These are phyloP conservation scores for Nestor notabilis DNA, from an alignment of 2,113 vertebrate species.

Conservation along the genomic window DNA sequence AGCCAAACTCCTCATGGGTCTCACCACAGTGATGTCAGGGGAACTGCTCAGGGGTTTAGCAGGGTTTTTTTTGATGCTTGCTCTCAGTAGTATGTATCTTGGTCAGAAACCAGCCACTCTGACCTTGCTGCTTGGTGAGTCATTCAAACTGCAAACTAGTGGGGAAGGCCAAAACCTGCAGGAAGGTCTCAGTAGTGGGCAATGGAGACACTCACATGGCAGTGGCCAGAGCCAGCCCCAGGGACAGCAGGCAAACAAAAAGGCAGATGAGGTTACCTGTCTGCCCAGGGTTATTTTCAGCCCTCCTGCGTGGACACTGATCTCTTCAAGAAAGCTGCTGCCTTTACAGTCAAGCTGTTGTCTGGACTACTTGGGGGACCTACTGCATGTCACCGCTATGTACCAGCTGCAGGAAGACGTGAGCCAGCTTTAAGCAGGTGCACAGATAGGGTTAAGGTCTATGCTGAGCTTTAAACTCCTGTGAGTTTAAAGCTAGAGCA, in stretches of 20 bases:
- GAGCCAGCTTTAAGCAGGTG: neutral
- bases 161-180: neutral
- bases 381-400: fast-evolving
- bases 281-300: neutral
- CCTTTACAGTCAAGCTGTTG: fast-evolving
- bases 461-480: neutral
- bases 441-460: neutral
- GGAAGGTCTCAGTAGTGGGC: fast-evolving
- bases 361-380: neutral
- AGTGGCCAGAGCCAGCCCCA: neutral
- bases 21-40: neutral
- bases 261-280: neutral
- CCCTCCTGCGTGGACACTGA: neutral
- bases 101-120: neutral
- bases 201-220: neutral
- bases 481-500: neutral
- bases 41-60: neutral
- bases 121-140: neutral
- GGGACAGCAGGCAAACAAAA: neutral
- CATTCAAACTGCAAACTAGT: fast-evolving
- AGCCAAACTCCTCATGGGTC: neutral
- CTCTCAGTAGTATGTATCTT: neutral
- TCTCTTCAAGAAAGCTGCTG: neutral
- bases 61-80: neutral
- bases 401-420: neutral